Percentiles rank a stretch among this genome's conserved stretches.
These are phyloP conservation scores for Metopia argyrocephala DNA, from an alignment of 2,888 invertebrate species.

Conservation along the genomic window DNA sequence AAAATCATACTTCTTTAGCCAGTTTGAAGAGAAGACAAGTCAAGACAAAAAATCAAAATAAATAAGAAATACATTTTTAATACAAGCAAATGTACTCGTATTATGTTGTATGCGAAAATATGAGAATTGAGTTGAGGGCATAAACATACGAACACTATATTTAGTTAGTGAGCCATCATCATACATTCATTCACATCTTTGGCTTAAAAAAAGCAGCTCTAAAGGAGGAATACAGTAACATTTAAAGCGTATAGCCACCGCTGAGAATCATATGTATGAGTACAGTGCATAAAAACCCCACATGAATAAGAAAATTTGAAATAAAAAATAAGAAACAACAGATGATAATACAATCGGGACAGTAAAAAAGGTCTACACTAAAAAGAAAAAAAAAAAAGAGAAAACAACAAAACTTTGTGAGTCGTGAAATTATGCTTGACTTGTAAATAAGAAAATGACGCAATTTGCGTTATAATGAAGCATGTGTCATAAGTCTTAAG, in stretches of 20 bases:
- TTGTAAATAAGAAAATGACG: conserved; percentile 58
- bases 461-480: conserved; percentile 58
- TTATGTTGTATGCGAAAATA: neutral
- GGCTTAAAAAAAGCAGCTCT: conserved; percentile 18
- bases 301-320: conserved; percentile 12
- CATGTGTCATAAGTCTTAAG: conserved; percentile 59
- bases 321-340: neutral
- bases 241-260: conserved; percentile 39
- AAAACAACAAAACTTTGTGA: conserved; percentile 47
- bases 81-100: neutral
- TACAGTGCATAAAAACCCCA: conserved; percentile 22
- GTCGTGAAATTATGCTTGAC: conserved; percentile 59
- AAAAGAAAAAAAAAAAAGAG: neutral
- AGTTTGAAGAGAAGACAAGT: neutral
- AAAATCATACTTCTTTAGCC: conserved; percentile 13
- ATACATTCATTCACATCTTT: conserved; percentile 1
- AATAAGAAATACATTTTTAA: neutral
- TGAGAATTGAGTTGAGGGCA: neutral
- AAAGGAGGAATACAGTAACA: conserved; percentile 17
- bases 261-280: no score
- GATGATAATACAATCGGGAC: neutral
- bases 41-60: no score
- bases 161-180: neutral
- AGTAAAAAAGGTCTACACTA: neutral
- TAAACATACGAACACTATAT: neutral